Evolutionary conservation across 2,113 vertebrate species (phyloP).

Genomic region (Pardalotus punctatus): DNA sequence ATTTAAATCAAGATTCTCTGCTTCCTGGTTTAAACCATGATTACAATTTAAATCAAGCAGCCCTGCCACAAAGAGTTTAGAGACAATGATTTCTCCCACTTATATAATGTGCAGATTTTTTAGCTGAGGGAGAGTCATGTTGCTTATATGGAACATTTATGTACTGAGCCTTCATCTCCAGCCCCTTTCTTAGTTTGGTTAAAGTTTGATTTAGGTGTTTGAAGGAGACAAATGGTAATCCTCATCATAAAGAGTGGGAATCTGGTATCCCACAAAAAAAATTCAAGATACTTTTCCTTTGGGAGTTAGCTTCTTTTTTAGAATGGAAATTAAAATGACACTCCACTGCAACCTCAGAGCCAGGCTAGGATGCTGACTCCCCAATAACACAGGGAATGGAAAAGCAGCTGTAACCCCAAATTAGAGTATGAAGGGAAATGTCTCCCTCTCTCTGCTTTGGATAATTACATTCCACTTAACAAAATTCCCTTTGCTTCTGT

Average conservation of each 20-base stretch:
- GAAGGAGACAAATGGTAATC: neutral
- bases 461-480: conserved; percentile 43
- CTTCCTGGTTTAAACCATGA: conserved; percentile 32
- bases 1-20: conserved; percentile 56
- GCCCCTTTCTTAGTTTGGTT: neutral
- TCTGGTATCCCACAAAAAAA: neutral
- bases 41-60: conserved; percentile 38
- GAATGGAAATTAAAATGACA: neutral
- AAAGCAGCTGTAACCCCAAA: neutral
- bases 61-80: neutral
- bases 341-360: neutral
- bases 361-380: neutral
- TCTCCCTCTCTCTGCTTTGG: neutral
- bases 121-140: neutral
- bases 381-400: neutral
- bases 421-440: neutral
- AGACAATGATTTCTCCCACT: conserved; percentile 4
- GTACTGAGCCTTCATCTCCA: neutral
- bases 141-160: neutral
- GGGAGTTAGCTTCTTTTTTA: neutral
- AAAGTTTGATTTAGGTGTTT: neutral
- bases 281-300: neutral
- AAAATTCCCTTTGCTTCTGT: conserved; percentile 25
- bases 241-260: neutral
- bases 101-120: neutral